These are phyloP conservation scores for Lingula anatina DNA, from an alignment of 2,888 invertebrate species.

Conservation along the genomic window DNA sequence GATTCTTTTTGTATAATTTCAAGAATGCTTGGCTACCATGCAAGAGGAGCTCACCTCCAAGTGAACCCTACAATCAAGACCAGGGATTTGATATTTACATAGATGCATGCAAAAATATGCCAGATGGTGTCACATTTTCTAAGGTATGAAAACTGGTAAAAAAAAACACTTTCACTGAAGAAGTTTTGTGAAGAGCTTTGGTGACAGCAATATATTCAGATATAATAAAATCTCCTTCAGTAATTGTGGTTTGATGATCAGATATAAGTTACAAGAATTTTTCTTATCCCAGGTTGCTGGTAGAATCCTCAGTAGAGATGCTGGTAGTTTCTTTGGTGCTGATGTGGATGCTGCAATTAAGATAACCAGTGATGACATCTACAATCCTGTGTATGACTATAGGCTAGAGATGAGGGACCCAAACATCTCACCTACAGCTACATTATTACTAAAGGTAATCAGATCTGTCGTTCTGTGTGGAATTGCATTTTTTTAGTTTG, in stretches of 20 bases:
- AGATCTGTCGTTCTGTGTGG: not conserved
- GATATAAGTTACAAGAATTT: not conserved
- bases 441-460: conserved; percentile 43
- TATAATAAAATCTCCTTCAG: no score
- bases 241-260: no score
- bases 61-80: conserved; percentile 38
- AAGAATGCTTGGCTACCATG: conserved; percentile 42
- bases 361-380: conserved; percentile 45
- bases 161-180: no score
- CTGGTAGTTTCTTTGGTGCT: conserved; percentile 34
- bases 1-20: no score
- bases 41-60: conserved; percentile 28
- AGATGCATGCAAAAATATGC: conserved; percentile 42
- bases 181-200: no score
- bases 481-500: no score
- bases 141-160: conserved; percentile 39
- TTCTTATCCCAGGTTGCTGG: conserved; percentile 34
- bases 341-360: conserved; percentile 37
- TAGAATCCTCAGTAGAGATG: conserved; percentile 33
- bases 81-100: conserved; percentile 50
- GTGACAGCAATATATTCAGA: no score
- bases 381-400: conserved; percentile 44
- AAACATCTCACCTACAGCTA: conserved; percentile 42
- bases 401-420: conserved; percentile 42
- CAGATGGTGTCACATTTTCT: conserved; percentile 44